Evolutionary conservation across 1,140 invertebrate species (phyloP).

Genomic region (Gerris buenoi): DNA sequence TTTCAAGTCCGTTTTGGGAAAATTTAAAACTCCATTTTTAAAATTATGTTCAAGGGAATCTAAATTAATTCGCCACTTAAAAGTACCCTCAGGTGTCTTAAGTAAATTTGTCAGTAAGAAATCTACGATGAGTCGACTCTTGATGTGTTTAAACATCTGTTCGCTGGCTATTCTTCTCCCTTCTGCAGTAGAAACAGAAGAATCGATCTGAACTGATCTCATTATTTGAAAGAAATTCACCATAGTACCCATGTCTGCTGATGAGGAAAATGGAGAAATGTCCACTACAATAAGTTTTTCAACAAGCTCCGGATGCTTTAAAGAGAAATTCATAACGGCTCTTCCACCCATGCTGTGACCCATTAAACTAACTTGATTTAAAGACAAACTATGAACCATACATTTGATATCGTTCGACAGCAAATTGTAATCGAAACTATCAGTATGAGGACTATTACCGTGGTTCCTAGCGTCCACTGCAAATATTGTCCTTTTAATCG

Average conservation of each 20-base stretch:
- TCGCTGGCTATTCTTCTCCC: constrained; percentile 42
- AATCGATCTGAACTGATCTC: constrained; percentile 39
- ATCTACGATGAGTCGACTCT: not conserved
- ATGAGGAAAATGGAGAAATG: constrained; percentile 56
- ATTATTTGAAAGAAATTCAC: constrained; percentile 48
- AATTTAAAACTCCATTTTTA: constrained; percentile 40
- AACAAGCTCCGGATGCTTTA: constrained; percentile 49
- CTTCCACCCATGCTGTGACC: constrained; percentile 88
- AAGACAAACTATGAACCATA: constrained; percentile 43
- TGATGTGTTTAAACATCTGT: constrained; percentile 27
- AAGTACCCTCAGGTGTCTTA: constrained; percentile 41
- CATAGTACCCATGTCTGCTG: constrained; percentile 45
- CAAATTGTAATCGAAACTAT: constrained; percentile 48
- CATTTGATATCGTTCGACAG: constrained; percentile 56
- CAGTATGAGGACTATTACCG: constrained; percentile 68
- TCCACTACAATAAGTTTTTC: constrained; percentile 70
- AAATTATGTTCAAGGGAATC: constrained; percentile 46
- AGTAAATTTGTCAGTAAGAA: constrained; percentile 68
- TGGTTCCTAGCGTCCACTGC: constrained; percentile 78
- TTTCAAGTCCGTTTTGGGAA: constrained; percentile 36
- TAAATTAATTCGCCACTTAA: constrained; percentile 59
- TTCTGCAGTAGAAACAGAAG: constrained; percentile 43
- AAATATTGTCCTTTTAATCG: constrained; percentile 44
- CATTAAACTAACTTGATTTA: constrained; percentile 48
- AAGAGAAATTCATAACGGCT: constrained; percentile 59